Evolutionary conservation across 2,113 vertebrate species (phyloP).

Genomic region (cat (Felis catus)): DNA sequence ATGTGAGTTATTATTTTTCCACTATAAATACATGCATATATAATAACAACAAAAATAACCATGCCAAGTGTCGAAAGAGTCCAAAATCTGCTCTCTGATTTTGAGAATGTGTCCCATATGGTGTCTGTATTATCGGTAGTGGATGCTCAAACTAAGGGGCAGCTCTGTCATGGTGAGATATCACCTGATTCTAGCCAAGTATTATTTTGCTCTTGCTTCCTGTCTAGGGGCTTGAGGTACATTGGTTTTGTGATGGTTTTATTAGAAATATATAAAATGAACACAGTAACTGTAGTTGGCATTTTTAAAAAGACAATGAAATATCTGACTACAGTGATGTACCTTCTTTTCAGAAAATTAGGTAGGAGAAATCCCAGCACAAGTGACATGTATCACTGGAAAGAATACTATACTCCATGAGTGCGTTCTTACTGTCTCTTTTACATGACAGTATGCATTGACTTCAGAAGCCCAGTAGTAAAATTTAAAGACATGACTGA

Average conservation of each 20-base stretch:
- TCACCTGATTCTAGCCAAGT: background rate
- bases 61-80: background rate
- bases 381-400: background rate
- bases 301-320: constrained; percentile 68
- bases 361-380: constrained; percentile 1
- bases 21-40: background rate
- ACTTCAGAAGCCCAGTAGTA: background rate
- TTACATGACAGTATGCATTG: background rate
- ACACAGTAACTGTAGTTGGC: constrained; percentile 31
- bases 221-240: background rate
- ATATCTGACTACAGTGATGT: constrained; percentile 68
- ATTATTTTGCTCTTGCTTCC: background rate
- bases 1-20: background rate
- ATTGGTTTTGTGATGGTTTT: background rate
- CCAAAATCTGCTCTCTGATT: background rate
- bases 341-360: constrained; percentile 44
- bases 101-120: background rate
- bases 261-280: background rate
- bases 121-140: too few relatives aligned
- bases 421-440: background rate
- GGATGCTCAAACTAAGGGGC: background rate
- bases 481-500: background rate
- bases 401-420: background rate
- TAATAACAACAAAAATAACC: background rate
- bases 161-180: background rate